Percentiles rank a stretch among this genome's conserved stretches.
These are phyloP conservation scores for Agrilus cyanescens DNA, from an alignment of 2,888 invertebrate genomes.

Conservation along the genomic window DNA sequence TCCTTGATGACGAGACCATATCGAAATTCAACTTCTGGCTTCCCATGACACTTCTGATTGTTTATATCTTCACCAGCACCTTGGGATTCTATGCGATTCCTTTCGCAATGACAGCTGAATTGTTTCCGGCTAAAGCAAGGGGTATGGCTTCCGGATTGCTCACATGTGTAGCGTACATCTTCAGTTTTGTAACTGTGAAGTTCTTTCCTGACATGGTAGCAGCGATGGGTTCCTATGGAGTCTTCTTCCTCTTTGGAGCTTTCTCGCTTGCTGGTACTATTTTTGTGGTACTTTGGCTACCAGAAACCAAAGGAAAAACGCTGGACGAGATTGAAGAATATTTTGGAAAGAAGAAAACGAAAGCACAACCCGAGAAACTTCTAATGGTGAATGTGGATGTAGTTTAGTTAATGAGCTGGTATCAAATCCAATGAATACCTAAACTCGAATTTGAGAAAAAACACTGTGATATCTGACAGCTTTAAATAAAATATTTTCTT, in stretches of 20 bases:
- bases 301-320: conserved; percentile 43
- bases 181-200: conserved; percentile 42
- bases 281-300: conserved; percentile 36
- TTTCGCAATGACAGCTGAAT: conserved; percentile 45
- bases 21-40: conserved; percentile 24
- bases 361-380: background rate
- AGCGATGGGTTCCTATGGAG: conserved; percentile 34
- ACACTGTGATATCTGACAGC: too few relatives aligned
- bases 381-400: too few relatives aligned
- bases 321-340: conserved; percentile 39
- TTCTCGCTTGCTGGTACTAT: conserved; percentile 38
- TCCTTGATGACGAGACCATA: conserved; percentile 18
- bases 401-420: too few relatives aligned
- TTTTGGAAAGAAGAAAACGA: conserved; percentile 27
- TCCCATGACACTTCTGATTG: conserved; percentile 35
- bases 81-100: conserved; percentile 45
- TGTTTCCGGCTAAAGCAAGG: conserved; percentile 41
- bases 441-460: too few relatives aligned
- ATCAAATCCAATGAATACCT: too few relatives aligned
- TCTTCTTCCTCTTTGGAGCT: conserved; percentile 40
- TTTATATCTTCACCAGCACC: conserved; percentile 41
- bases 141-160: conserved; percentile 40
- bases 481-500: too few relatives aligned
- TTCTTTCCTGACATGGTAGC: conserved; percentile 36
- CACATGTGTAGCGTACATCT: conserved; percentile 38